These are phyloP conservation scores for Hippocampus kuda DNA, from an alignment of 2,797 vertebrate genomes.

Conservation along the genomic window DNA sequence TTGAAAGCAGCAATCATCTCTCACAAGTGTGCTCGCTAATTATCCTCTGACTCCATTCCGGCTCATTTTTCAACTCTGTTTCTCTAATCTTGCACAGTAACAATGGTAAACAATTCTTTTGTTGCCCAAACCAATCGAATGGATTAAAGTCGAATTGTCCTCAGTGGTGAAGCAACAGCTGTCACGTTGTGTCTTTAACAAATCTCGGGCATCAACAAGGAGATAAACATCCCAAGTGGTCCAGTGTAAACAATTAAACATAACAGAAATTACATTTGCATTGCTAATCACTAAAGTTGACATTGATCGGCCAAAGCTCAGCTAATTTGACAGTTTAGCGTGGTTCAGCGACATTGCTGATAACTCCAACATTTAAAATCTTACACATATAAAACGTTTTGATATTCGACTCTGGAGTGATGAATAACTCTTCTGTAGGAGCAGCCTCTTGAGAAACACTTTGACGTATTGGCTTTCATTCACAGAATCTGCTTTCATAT, in stretches of 20 bases:
- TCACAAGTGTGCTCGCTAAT: neutral
- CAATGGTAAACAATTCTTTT: neutral
- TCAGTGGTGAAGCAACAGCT: constrained; percentile 1
- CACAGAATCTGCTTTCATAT: too few species aligned
- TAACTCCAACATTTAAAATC: neutral
- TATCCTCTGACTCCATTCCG: neutral
- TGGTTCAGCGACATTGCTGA: neutral
- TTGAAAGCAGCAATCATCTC: neutral
- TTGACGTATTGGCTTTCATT: too few species aligned
- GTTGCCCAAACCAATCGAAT: neutral
- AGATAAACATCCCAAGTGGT: neutral
- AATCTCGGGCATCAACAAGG: neutral
- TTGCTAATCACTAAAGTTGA: neutral
- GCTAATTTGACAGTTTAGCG: neutral
- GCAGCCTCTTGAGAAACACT: too few species aligned
- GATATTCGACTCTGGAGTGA: neutral
- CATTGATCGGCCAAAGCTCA: neutral
- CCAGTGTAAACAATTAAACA: neutral
- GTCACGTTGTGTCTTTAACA: neutral
- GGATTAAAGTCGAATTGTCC: neutral
- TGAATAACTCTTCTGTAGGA: neutral
- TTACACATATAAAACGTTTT: neutral
- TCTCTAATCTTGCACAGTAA: neutral
- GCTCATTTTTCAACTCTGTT: neutral
- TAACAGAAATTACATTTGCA: neutral